Percentiles rank a stretch among this genome's conserved stretches.
phyloP scores from a whole-genome alignment of 2,888 invertebrate genomes.

The Notocelia uddmanniana region DNA sequence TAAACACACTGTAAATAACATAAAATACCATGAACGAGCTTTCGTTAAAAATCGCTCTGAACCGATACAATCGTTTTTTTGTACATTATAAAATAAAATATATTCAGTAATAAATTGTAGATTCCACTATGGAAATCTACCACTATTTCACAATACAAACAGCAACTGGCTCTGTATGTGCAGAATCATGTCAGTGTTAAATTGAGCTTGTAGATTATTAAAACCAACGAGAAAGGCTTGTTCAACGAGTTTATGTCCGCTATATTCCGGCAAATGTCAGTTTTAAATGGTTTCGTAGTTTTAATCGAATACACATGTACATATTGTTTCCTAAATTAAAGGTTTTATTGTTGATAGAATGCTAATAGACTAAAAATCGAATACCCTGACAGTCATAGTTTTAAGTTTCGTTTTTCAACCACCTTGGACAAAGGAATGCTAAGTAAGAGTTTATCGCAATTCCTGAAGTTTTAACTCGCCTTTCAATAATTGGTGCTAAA shows the following conservation, averaged over 20 bases:
- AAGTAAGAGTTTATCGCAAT: constrained; percentile 2
- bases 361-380: no score
- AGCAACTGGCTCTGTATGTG: constrained; percentile 7
- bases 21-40: no score
- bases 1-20: no score
- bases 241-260: constrained; percentile 1
- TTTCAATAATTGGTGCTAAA: not conserved
- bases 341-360: not conserved
- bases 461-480: constrained; percentile 24
- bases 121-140: no score
- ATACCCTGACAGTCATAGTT: not conserved
- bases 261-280: constrained; percentile 1
- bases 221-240: constrained; percentile 8
- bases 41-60: no score
- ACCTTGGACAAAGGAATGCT: not conserved
- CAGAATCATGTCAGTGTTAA: constrained; percentile 10
- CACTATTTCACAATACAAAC: constrained; percentile 3
- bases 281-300: no score
- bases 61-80: no score
- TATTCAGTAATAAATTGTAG: no score
- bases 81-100: no score
- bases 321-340: not conserved
- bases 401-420: constrained; percentile 10
- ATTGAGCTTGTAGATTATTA: constrained; percentile 17
- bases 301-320: constrained; percentile 3